A percentile compares a stretch with the other conserved stretches of the same genome.
Evolutionary conservation across 1,140 invertebrate genomes (phyloP).

Genomic region (Phortica variegata): DNA sequence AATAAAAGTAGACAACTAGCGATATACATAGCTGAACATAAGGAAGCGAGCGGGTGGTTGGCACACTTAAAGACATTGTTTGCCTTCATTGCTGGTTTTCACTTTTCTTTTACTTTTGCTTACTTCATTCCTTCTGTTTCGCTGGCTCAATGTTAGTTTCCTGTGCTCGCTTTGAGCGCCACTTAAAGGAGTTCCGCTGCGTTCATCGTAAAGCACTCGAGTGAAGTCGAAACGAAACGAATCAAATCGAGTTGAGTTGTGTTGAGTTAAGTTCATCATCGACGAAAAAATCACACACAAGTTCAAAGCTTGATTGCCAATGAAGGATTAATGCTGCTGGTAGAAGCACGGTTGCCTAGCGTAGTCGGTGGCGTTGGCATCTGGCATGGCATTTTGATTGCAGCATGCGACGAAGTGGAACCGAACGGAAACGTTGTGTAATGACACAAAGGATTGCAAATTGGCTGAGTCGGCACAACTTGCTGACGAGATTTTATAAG

Average conservation of each 20-base stretch:
- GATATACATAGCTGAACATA: conserved; percentile 16
- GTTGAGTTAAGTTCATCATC: conserved; percentile 46
- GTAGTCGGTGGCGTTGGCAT: too few species aligned
- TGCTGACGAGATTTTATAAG: conserved; percentile 25
- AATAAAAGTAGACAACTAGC: conserved; percentile 1
- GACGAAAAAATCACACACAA: conserved; percentile 23
- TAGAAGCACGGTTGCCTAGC: background rate
- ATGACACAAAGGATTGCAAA: conserved; percentile 56
- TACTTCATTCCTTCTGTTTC: background rate
- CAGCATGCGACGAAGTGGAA: conserved; percentile 18
- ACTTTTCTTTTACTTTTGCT: conserved; percentile 52
- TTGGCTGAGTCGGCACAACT: conserved; percentile 38
- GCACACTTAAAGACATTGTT: conserved; percentile 35
- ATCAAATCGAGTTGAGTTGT: too few species aligned
- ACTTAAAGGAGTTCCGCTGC: too few species aligned
- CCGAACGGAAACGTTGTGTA: conserved; percentile 48
- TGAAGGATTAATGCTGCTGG: conserved; percentile 45
- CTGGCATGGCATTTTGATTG: conserved; percentile 41
- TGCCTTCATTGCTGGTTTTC: conserved; percentile 46
- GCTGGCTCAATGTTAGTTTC: background rate
- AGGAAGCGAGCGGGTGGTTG: conserved; percentile 16
- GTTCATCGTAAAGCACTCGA: too few species aligned
- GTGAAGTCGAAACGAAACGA: too few species aligned
- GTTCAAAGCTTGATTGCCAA: conserved; percentile 37
- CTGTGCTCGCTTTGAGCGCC: too few species aligned